Base-by-base conservation (phyloP, 2,888 invertebrate species). In the Acleris cristana region DNA sequence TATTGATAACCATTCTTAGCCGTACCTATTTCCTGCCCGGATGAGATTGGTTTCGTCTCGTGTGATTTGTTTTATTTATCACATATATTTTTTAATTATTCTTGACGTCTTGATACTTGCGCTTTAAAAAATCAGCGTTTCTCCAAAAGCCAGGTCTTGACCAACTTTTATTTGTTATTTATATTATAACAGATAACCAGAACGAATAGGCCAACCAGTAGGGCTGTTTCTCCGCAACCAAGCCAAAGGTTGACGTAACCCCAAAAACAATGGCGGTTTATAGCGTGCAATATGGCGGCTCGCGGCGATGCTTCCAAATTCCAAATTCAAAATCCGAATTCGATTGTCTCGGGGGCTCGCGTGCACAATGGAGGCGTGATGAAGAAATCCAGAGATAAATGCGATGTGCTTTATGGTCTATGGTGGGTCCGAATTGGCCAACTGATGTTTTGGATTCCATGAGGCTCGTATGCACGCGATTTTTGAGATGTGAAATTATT, bases 281-380 rank as follows among this genome's bases (percentile, higher is more conserved):
- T 89, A 78, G 86, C 90, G 88, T 89, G 90, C 88, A 74, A 82
- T 90, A 90, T 90, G 89, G 84, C 82, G 73, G 72, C 87, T 76
- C 65, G 76, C 64, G 82, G 88, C 86, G 69, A 70, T 77, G 84
- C 84, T 87, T 84, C 88, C 86, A 87, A 86, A 85, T 85, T 83
- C 81, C 81, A 69, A 65, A 69, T 62, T 67, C 26, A 62, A 61
- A 71, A 68, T 74, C 65, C 69, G 69, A 72, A 72, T 73, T 72
- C 65, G 65, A 66, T 66, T 66, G 66, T 58, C 45, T 62, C 61
- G 61, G 51, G 66, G 61, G 66, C 66, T 58, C 52, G 52, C 52
- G 18, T 21, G 51, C 19, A 82, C 79, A 79, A 79, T 79, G 65
- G 75, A 77, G 74, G 76, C 74, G 76, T 62, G 52, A 64, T 64